Percentiles rank a stretch among this genome's conserved stretches.
These are phyloP conservation scores for Neelides sp. DNA, from an alignment of 1,140 invertebrate species.

Conservation along the genomic window DNA sequence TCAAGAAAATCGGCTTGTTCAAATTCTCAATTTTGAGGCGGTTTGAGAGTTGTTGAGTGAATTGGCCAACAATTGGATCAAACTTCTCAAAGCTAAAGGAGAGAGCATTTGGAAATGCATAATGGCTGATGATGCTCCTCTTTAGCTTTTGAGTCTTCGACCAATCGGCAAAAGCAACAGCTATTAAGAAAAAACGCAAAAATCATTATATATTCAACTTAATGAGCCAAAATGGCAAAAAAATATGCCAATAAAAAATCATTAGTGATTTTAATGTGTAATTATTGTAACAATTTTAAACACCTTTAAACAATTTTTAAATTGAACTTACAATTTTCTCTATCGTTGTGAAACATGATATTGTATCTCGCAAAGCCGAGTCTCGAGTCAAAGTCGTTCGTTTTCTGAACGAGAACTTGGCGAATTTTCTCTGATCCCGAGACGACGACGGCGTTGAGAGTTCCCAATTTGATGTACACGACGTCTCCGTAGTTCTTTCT, in stretches of 20 bases:
- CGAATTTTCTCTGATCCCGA: conserved; percentile 58
- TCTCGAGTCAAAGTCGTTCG: conserved; percentile 61
- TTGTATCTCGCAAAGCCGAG: conserved; percentile 62
- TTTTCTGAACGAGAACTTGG: conserved; percentile 66
- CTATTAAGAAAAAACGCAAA: conserved; percentile 46
- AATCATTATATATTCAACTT: background rate
- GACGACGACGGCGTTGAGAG: conserved; percentile 53
- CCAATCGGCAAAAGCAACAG: conserved; percentile 74
- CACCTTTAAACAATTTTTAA: conserved; percentile 12
- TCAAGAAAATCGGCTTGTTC: conserved; percentile 39
- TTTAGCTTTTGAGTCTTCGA: conserved; percentile 63
- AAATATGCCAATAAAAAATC: no score
- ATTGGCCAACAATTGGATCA: conserved; percentile 28
- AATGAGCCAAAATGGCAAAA: no score
- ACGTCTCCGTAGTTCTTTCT: conserved; percentile 59
- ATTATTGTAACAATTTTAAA: no score
- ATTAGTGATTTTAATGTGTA: no score
- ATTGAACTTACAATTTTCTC: conserved; percentile 54
- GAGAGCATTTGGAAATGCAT: conserved; percentile 60
- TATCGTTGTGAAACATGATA: conserved; percentile 50
- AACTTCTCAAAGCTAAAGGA: conserved; percentile 49
- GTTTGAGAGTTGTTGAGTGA: conserved; percentile 24
- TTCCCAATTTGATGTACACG: conserved; percentile 56
- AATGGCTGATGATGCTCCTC: conserved; percentile 58
- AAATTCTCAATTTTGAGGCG: conserved; percentile 24